These are phyloP conservation scores for Portevinia maculata DNA, from an alignment of 2,888 invertebrate species.

Conservation along the genomic window DNA sequence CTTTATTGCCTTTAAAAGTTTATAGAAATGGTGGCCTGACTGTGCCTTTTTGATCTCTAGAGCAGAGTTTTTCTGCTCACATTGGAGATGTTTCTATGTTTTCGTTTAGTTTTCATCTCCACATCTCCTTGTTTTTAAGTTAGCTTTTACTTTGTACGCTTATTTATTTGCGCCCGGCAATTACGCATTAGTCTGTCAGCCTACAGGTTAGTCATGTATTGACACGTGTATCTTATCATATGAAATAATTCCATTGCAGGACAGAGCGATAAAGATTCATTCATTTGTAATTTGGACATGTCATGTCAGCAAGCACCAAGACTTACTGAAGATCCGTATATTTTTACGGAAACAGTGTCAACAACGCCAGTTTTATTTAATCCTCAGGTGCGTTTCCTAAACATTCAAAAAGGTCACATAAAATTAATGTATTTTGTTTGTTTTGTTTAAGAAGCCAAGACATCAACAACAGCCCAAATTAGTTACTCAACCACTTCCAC, in stretches of 20 bases:
- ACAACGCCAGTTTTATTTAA: conserved; percentile 82
- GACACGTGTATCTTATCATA: neutral
- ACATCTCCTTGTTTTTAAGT: no score
- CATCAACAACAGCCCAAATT: conserved; percentile 49
- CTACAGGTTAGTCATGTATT: neutral
- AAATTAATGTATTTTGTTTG: neutral
- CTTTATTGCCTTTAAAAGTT: no score
- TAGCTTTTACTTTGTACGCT: no score
- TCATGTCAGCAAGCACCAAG: conserved; percentile 83
- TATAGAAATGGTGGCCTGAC: no score
- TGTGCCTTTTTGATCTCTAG: no score
- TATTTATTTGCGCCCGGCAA: neutral
- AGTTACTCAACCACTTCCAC: conserved; percentile 42
- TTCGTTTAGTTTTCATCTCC: no score
- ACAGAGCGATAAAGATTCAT: conserved; percentile 48
- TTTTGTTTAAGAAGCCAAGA: conserved; percentile 49
- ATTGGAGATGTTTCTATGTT: no score
- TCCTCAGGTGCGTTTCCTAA: conserved; percentile 79
- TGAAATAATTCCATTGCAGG: conserved; percentile 22
- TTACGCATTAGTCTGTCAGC: conserved; percentile 4
- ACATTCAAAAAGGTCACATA: neutral
- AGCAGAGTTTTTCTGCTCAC: no score
- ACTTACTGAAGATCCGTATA: conserved; percentile 83
- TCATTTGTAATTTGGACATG: conserved; percentile 80
- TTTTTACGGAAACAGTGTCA: conserved; percentile 82